A percentile compares a stretch with the other conserved stretches of the same genome.
These are phyloP conservation scores for Diaphora mendica DNA, from an alignment of 2,888 invertebrate genomes.

Conservation along the genomic window DNA sequence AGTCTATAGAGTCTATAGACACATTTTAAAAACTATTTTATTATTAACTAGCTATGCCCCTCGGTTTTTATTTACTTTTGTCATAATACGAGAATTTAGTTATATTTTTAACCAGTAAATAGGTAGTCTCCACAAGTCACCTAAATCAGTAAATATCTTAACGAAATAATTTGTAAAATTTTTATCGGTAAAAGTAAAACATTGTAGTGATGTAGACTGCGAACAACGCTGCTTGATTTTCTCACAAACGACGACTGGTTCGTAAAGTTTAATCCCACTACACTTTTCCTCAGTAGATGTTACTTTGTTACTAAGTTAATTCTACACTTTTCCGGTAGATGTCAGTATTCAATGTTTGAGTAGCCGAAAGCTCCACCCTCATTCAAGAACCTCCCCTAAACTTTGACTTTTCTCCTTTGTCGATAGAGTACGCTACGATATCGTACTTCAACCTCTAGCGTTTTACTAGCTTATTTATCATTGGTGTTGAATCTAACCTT, in stretches of 20 bases:
- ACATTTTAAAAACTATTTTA: too few species aligned
- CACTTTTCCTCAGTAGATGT: constrained; percentile 40
- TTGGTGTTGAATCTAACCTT: neutral
- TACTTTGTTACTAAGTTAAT: constrained; percentile 58
- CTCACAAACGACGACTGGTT: constrained; percentile 18
- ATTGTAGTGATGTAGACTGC: constrained; percentile 2
- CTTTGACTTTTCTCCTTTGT: constrained; percentile 55
- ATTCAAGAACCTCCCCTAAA: constrained; percentile 53
- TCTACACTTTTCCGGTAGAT: constrained; percentile 76
- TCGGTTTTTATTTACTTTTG: too few species aligned
- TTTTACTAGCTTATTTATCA: neutral
- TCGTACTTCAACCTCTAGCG: constrained; percentile 9
- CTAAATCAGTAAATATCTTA: neutral
- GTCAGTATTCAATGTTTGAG: constrained; percentile 60
- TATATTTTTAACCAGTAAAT: too few species aligned
- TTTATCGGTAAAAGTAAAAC: neutral
- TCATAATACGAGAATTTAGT: too few species aligned
- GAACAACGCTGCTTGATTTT: constrained; percentile 6
- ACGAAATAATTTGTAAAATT: neutral
- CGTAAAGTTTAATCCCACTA: constrained; percentile 16
- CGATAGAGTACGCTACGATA: constrained; percentile 76
- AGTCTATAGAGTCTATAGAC: too few species aligned
- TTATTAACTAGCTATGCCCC: too few species aligned
- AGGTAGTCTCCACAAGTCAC: too few species aligned
- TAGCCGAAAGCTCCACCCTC: constrained; percentile 46